These are phyloP conservation scores for Ctenicera cuprea DNA, from an alignment of 2,888 invertebrate species.

Conservation along the genomic window DNA sequence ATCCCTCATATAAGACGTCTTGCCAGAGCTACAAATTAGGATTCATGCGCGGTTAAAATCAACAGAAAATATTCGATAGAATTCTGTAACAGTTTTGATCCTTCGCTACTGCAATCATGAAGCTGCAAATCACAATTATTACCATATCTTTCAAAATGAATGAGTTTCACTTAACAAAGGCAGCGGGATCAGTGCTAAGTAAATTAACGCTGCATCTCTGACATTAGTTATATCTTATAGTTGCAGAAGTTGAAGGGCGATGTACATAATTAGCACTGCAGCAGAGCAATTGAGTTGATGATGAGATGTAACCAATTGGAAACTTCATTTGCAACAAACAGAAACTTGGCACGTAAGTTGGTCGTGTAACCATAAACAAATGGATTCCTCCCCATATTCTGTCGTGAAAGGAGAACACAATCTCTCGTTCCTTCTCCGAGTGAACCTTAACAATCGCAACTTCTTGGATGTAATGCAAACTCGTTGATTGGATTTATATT, in stretches of 20 bases:
- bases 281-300: constrained; percentile 27
- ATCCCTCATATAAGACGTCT: too few species aligned
- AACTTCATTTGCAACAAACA: constrained; percentile 47
- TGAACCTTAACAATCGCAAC: not conserved
- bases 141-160: too few species aligned
- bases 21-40: too few species aligned
- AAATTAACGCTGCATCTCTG: constrained; percentile 17
- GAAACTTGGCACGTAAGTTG: constrained; percentile 45
- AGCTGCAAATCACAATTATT: too few species aligned
- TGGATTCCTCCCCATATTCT: constrained; percentile 57
- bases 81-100: too few species aligned
- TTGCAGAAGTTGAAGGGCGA: constrained; percentile 22
- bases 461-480: constrained; percentile 50
- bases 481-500: constrained; percentile 64
- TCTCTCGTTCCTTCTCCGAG: not conserved
- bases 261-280: constrained; percentile 35
- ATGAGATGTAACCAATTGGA: constrained; percentile 47
- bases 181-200: not conserved
- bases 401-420: not conserved
- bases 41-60: too few species aligned
- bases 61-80: too few species aligned
- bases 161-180: not conserved
- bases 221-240: constrained; percentile 7
- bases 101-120: too few species aligned
- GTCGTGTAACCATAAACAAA: constrained; percentile 58